These are phyloP conservation scores for Gallinago solitaria DNA, from an alignment of 2,797 vertebrate species.

Conservation along the genomic window DNA sequence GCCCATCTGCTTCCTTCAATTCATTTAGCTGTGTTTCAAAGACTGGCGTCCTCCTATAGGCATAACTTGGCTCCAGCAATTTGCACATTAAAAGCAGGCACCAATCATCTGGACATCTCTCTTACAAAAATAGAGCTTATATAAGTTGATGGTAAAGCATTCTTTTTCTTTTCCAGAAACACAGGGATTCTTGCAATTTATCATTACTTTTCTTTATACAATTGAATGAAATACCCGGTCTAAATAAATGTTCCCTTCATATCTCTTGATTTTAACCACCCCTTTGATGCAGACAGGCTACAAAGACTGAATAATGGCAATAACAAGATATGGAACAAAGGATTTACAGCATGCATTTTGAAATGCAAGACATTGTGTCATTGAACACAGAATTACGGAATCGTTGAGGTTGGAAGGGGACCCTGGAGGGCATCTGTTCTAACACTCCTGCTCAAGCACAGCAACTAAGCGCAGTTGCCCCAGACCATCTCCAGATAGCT, in stretches of 20 bases:
- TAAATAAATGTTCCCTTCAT: not conserved
- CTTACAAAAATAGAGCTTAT: not conserved
- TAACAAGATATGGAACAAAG: not conserved
- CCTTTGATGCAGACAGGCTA: not conserved
- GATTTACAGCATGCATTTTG: not conserved
- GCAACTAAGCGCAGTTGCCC: not conserved
- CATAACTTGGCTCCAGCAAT: not conserved
- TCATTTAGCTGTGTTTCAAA: not conserved
- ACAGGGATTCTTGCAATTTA: not conserved
- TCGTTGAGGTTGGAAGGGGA: not conserved
- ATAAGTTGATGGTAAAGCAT: not conserved
- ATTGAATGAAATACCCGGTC: not conserved
- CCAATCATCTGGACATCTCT: not conserved
- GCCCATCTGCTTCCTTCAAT: not conserved
- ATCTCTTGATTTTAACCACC: not conserved
- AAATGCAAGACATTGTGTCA: not conserved
- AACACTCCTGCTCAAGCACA: not conserved
- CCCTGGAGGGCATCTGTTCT: not conserved
- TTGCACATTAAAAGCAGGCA: not conserved
- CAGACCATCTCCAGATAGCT: accelerated
- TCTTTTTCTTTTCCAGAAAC: not conserved
- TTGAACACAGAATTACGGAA: not conserved
- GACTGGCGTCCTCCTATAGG: accelerated
- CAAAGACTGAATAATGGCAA: not conserved
- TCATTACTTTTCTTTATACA: not conserved